A percentile compares a stretch with the other conserved stretches of the same genome.
Conservation (phyloP, 2,888 invertebrate species). For the Eretmocerus hayati region DNA sequence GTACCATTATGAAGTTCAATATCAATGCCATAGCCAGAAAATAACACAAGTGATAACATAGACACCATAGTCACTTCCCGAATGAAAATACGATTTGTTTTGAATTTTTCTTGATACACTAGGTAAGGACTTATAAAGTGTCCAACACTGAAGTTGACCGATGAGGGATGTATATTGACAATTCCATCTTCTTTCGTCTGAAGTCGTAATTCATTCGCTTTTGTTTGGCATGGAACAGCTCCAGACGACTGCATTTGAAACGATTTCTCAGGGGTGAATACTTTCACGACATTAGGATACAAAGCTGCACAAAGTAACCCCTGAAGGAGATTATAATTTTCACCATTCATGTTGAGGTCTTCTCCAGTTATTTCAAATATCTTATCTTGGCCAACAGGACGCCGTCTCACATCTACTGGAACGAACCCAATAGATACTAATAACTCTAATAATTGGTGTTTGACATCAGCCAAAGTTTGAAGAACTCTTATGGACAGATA, state of each 20-base stretch:
- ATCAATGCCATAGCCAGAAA: slow-evolving; percentile 62
- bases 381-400: slow-evolving; percentile 56
- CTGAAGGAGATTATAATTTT: slow-evolving; percentile 65
- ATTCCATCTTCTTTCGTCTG: slow-evolving; percentile 68
- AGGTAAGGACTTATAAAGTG: slow-evolving; percentile 69
- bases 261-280: slow-evolving; percentile 71
- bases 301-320: slow-evolving; percentile 86
- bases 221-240: slow-evolving; percentile 64
- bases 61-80: slow-evolving; percentile 77
- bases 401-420: slow-evolving; percentile 56
- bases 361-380: slow-evolving; percentile 60
- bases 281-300: slow-evolving; percentile 87
- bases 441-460: slow-evolving; percentile 70
- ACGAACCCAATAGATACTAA: slow-evolving; percentile 74
- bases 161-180: slow-evolving; percentile 69
- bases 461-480: slow-evolving; percentile 78
- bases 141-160: slow-evolving; percentile 61
- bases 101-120: slow-evolving; percentile 77
- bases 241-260: slow-evolving; percentile 67
- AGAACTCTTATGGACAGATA: slow-evolving; percentile 76
- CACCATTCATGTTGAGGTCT: slow-evolving; percentile 66
- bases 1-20: slow-evolving; percentile 68
- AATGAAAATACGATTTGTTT: slow-evolving; percentile 71
- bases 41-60: slow-evolving; percentile 59
- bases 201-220: slow-evolving; percentile 66